These are phyloP conservation scores for Zaprionus lachaisei DNA, from an alignment of 1,140 invertebrate species.

Conservation along the genomic window DNA sequence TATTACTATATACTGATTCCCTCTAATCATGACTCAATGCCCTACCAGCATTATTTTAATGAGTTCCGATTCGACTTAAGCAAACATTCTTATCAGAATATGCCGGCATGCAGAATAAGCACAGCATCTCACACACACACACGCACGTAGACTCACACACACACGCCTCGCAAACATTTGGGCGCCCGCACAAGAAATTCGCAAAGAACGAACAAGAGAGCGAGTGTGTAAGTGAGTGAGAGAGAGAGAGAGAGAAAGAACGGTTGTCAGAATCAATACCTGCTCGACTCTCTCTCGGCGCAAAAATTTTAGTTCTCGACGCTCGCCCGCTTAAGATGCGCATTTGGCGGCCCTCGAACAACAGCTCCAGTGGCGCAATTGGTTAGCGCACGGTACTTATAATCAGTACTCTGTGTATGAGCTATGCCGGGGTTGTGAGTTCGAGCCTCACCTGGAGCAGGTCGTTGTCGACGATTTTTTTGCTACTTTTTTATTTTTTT, in stretches of 20 bases:
- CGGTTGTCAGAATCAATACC: conserved; percentile 10
- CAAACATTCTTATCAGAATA: conserved; percentile 45
- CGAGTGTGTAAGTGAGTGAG: background rate
- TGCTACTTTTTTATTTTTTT: conserved; percentile 61
- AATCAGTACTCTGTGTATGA: conserved; percentile 90
- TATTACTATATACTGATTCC: background rate
- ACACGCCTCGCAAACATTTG: conserved; percentile 23
- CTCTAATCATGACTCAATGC: conserved; percentile 25
- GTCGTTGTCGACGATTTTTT: conserved; percentile 84
- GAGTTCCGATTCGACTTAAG: conserved; percentile 29
- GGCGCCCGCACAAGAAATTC: background rate
- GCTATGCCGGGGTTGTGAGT: conserved; percentile 98
- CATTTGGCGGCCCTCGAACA: conserved; percentile 99
- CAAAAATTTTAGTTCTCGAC: conserved; percentile 66
- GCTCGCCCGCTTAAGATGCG: conserved; percentile 91
- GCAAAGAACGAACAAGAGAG: conserved; percentile 20
- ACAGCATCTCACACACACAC: conserved; percentile 19
- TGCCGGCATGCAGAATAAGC: background rate
- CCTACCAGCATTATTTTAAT: conserved; percentile 16
- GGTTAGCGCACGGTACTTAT: conserved; percentile 99
- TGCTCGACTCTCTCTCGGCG: conserved; percentile 7
- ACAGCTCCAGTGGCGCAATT: conserved; percentile 99
- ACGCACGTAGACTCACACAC: conserved; percentile 23
- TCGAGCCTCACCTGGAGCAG: conserved; percentile 97
- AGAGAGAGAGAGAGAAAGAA: too few relatives aligned